phyloP scores from a whole-genome alignment of 2,113 vertebrate genomes.

The Takifugu flavidus region DNA sequence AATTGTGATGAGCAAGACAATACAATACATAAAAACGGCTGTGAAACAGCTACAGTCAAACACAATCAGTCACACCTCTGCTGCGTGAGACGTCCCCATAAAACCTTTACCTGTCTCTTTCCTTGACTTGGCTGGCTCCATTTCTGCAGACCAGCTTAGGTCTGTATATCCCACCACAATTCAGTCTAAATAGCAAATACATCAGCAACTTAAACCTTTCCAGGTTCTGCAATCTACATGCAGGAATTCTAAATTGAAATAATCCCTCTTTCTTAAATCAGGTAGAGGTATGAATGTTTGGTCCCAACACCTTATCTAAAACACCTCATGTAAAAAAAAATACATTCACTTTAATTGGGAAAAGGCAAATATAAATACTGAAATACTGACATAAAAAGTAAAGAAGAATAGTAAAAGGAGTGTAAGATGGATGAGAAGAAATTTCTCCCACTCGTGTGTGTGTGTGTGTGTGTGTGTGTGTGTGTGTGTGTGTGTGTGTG shows the following conservation, averaged over 20 bases:
- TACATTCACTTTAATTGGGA: slow-evolving; percentile 85
- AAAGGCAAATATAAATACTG: slow-evolving; percentile 74
- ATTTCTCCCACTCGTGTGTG: background rate
- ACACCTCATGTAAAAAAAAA: slow-evolving; percentile 80
- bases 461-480: no score
- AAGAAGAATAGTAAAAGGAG: slow-evolving; percentile 26
- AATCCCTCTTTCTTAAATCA: no score
- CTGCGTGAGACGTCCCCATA: slow-evolving; percentile 8
- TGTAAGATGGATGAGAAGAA: slow-evolving; percentile 10
- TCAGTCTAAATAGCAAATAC: no score
- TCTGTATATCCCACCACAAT: background rate
- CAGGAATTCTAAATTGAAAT: no score
- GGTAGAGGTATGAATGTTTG: slow-evolving; percentile 63
- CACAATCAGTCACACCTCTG: background rate
- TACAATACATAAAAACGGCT: slow-evolving; percentile 8
- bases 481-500: no score
- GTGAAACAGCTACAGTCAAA: slow-evolving; percentile 2
- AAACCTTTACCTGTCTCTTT: slow-evolving; percentile 1
- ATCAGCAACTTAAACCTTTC: no score
- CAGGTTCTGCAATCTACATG: no score
- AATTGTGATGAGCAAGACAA: background rate
- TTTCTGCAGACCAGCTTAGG: slow-evolving; percentile 47
- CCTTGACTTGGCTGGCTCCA: slow-evolving; percentile 19
- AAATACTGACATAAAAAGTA: slow-evolving; percentile 22
- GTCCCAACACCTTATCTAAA: slow-evolving; percentile 81